Conservation (phyloP, 2,888 invertebrate species). For the Gisinianus flammeolus region DNA sequence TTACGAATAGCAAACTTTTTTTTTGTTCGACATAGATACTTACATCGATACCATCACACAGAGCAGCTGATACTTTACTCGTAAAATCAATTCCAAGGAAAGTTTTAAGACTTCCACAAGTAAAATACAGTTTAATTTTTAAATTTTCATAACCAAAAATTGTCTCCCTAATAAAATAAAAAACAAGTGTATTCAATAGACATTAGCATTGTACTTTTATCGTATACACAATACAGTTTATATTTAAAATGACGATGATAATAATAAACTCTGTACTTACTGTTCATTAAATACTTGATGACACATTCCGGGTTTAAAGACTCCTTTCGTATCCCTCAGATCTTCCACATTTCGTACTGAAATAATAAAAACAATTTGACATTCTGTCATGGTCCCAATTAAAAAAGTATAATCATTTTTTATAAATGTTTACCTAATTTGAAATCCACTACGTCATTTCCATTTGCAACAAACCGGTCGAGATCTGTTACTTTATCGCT, state of each 20-base stretch:
- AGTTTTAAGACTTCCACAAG: conserved; percentile 79
- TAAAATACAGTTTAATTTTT: conserved; percentile 77
- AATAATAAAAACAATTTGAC: conserved; percentile 16
- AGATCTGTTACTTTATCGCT: conserved; percentile 44
- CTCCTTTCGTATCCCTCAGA: conserved; percentile 69
- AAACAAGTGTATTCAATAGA: no score
- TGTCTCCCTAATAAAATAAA: conserved; percentile 70
- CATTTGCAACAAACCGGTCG: conserved; percentile 65
- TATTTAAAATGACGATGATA: no score
- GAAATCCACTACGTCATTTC: conserved; percentile 68
- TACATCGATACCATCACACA: conserved; percentile 64
- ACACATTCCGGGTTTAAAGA: conserved; percentile 84
- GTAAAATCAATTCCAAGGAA: conserved; percentile 77
- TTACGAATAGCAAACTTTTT: no score
- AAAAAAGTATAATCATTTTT: conserved; percentile 4
- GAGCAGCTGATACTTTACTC: conserved; percentile 60
- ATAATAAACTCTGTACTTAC: conserved; percentile 60
- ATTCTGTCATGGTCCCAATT: neutral
- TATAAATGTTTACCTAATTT: conserved; percentile 64
- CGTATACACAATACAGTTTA: no score
- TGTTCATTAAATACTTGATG: conserved; percentile 92
- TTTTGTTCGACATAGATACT: no score
- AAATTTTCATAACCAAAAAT: conserved; percentile 93
- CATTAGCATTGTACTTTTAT: no score
- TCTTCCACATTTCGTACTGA: conserved; percentile 70